These are phyloP conservation scores for Eristalinus sepulchralis DNA, from an alignment of 2,888 invertebrate genomes.

Conservation along the genomic window DNA sequence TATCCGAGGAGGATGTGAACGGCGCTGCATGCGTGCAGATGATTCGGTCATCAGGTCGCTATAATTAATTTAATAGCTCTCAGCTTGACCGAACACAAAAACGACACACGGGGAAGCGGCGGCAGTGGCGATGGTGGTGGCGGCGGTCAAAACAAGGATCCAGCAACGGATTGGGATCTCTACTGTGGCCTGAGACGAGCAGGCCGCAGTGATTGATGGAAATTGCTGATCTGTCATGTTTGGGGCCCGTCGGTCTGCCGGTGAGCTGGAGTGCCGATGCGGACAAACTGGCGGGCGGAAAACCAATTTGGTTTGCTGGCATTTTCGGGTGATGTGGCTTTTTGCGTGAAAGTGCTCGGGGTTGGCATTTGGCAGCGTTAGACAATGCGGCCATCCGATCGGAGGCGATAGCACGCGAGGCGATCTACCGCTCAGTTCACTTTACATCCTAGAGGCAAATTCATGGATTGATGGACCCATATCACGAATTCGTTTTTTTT, in stretches of 20 bases:
- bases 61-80: conserved; percentile 70
- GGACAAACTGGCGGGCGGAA: conserved; percentile 6
- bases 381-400: conserved; percentile 21
- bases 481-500: conserved; percentile 37
- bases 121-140: not conserved
- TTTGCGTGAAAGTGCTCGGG: conserved; percentile 56
- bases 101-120: conserved; percentile 46
- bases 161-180: conserved; percentile 25
- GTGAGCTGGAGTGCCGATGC: not conserved
- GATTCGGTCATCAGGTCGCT: conserved; percentile 67
- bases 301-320: conserved; percentile 21
- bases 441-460: conserved; percentile 58
- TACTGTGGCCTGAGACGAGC: conserved; percentile 31
- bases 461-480: conserved; percentile 19
- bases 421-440: conserved; percentile 28
- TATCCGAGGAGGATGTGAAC: conserved; percentile 33
- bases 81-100: conserved; percentile 61
- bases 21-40: conserved; percentile 58
- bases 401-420: conserved; percentile 50
- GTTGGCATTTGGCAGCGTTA: conserved; percentile 43
- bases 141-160: conserved; percentile 22
- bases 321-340: conserved; percentile 29
- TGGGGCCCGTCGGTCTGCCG: conserved; percentile 66
- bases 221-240: conserved; percentile 69
- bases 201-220: conserved; percentile 62